Base-by-base conservation (phyloP, 2,888 invertebrate genomes). In the Hermaeophaga mercurialis region DNA sequence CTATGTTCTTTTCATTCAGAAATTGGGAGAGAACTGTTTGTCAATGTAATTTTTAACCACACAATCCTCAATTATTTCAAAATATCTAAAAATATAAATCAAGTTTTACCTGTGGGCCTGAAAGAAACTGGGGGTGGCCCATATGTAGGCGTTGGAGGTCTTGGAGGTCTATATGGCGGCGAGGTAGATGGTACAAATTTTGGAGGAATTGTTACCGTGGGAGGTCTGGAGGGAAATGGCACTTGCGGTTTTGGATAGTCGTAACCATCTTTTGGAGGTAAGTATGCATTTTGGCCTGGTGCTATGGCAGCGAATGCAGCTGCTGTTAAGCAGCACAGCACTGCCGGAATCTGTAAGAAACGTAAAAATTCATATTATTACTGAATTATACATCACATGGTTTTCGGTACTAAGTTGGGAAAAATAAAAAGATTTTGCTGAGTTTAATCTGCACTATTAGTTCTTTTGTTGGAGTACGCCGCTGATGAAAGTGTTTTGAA, bases 211-310 rank as follows among this genome's bases (percentile, higher is more conserved):
- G 56, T 46, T 1, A 33, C 34, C 12, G 44, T 26, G 14, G 66
- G 57, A 6, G 65, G 67, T 9, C 53, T 56, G 9, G 61, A 47
- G 19, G 83, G 82, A 76, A 86, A 86, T 0, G 86, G 83, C 56
- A 83, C 79, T 6, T 75, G 64, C 1, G 91, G 91, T 36, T 81
- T 82, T n/a, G 84, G 83, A 75, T 91, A 91, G 65, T 82, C 82
- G 77, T 91, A 91, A 11, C 89, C 89, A 66, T 86, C 85, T 70
- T 82, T 85, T 2, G 84, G 84, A 14, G 91, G 91, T 48, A 91
- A 82, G 78, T 91, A 91, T 53, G 87, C 87, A 73, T 89, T 88
- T 58, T 85, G 84, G 9, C 87, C 87, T 1, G 87, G 85, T 38
- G 82, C 80, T 47, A 83, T 81, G 65, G 84, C 80, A 61, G 81